Evolutionary conservation across 2,113 vertebrate genomes (phyloP).

Genomic region (Progne subis): DNA sequence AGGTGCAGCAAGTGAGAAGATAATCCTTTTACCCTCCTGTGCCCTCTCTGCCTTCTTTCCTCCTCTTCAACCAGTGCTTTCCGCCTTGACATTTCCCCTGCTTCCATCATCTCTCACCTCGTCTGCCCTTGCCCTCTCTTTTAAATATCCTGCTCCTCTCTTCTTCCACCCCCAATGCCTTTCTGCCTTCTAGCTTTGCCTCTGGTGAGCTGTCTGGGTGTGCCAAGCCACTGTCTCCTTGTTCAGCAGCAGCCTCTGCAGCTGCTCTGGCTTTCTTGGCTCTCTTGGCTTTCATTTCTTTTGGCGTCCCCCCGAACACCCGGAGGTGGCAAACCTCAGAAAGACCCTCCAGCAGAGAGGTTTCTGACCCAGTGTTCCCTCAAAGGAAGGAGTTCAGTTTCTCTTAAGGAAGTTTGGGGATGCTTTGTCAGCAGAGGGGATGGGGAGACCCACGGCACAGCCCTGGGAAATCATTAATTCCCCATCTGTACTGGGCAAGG

Average conservation of each 20-base stretch:
- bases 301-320: background rate
- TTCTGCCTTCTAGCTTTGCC: slow-evolving; percentile 1
- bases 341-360: background rate
- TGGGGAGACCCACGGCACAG: background rate
- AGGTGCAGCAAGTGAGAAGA: background rate
- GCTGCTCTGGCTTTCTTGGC: background rate
- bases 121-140: background rate
- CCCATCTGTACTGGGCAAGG: background rate
- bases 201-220: background rate
- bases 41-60: background rate
- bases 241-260: slow-evolving; percentile 9
- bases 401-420: background rate
- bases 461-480: background rate
- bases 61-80: background rate
- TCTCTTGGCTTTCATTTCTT: slow-evolving; percentile 6
- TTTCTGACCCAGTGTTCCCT: background rate
- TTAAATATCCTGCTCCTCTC: background rate
- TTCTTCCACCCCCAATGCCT: background rate
- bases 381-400: background rate
- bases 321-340: background rate
- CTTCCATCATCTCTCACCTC: background rate
- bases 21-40: background rate
- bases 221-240: slow-evolving; percentile 10
- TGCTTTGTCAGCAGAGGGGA: background rate
- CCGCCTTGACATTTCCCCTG: background rate